Percentiles rank a stretch among this genome's conserved stretches.
Conservation (phyloP, 92 coral and sea anemone species). For the Blastomussa wellsi region DNA sequence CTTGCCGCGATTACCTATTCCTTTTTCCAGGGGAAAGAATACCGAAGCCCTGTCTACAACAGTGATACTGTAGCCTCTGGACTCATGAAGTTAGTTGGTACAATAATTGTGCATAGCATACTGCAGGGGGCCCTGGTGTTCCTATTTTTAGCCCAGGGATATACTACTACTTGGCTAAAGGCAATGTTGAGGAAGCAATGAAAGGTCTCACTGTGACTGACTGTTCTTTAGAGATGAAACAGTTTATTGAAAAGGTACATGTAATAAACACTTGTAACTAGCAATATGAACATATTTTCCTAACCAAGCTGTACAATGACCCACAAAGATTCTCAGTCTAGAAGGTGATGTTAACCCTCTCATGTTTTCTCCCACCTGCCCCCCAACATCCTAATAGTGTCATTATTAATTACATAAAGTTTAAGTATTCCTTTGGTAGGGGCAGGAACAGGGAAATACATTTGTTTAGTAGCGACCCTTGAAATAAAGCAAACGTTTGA, state of each 20-base stretch:
- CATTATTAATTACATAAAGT: too few species aligned
- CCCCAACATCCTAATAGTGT: too few species aligned
- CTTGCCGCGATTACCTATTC: conserved; percentile 48
- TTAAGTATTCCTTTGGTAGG: too few species aligned
- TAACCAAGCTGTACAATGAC: conserved; percentile 29
- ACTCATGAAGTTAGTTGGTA: conserved; percentile 67
- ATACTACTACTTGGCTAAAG: conserved; percentile 64
- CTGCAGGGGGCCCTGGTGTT: conserved; percentile 70
- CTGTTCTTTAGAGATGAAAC: conserved; percentile 62
- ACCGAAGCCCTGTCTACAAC: conserved; percentile 66
- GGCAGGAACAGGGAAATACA: too few species aligned
- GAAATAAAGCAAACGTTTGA: too few species aligned
- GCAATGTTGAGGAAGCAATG: conserved; percentile 55
- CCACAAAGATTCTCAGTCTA: conserved; percentile 1
- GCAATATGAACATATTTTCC: conserved; percentile 13
- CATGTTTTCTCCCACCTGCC: too few species aligned
- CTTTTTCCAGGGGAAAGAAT: conserved; percentile 61
- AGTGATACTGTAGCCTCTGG: conserved; percentile 71
- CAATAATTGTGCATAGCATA: conserved; percentile 66
- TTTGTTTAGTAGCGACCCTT: too few species aligned
- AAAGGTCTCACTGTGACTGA: conserved; percentile 52
- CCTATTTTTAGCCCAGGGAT: conserved; percentile 71
- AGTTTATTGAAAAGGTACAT: conserved; percentile 50
- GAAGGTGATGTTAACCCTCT: too few species aligned
- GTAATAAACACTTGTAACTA: conserved; percentile 25